Percentiles rank a stretch among this genome's conserved stretches.
phyloP scores from a whole-genome alignment of 1,140 invertebrate genomes.

The Drosophila mauritiana region DNA sequence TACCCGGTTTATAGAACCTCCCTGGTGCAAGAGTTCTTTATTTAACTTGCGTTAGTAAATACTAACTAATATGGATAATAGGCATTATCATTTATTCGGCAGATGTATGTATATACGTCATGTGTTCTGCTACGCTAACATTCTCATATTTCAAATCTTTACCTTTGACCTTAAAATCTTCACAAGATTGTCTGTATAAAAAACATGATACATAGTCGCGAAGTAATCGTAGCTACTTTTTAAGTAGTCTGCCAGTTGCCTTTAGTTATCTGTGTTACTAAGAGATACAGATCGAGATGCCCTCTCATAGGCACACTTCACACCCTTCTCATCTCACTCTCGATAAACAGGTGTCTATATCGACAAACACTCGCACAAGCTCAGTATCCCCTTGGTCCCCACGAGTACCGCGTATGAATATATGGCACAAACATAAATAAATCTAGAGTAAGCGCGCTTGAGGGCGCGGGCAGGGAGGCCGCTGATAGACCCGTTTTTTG shows the following conservation, averaged over 20 bases:
- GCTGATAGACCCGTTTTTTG: conserved; percentile 49
- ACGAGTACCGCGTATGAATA: conserved; percentile 39
- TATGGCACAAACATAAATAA: conserved; percentile 66
- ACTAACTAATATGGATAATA: too few relatives aligned
- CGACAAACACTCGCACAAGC: conserved; percentile 4
- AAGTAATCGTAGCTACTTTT: not conserved
- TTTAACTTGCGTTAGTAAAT: too few relatives aligned
- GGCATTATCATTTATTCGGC: too few relatives aligned
- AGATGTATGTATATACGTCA: too few relatives aligned
- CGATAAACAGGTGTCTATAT: conserved; percentile 30
- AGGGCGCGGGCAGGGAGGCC: conserved; percentile 10
- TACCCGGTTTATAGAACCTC: conserved; percentile 8
- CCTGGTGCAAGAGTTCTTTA: too few relatives aligned
- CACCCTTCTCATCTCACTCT: conserved; percentile 12
- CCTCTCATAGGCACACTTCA: conserved; percentile 30
- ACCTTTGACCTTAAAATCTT: too few relatives aligned
- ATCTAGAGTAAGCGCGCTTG: conserved; percentile 39
- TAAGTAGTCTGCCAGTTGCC: not conserved
- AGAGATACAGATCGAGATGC: conserved; percentile 10
- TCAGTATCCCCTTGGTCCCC: conserved; percentile 30
- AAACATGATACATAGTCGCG: conserved; percentile 7
- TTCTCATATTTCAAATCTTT: too few relatives aligned
- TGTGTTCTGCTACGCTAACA: too few relatives aligned
- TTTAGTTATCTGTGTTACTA: not conserved
- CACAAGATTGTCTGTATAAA: conserved; percentile 1